A percentile compares a stretch with the other conserved stretches of the same genome.
Evolutionary conservation across 2,888 invertebrate genomes (phyloP).

Genomic region (Apodemia hepburni): DNA sequence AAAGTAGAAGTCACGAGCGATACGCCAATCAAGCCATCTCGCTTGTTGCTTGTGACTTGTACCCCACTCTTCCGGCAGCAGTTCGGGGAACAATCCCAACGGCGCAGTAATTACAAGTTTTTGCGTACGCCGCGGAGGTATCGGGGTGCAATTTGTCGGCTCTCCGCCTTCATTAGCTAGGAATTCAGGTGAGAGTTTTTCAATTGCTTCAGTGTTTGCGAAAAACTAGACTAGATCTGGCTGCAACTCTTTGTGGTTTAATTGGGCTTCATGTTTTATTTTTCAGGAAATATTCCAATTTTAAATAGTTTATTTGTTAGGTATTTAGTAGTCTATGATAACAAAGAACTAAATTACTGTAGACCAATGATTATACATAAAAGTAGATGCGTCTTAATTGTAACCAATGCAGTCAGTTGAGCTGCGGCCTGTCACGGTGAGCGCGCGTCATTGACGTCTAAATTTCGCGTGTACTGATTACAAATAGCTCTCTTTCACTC

Average conservation of each 20-base stretch:
- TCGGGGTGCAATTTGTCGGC: conserved; percentile 12
- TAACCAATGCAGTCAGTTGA: too few relatives aligned
- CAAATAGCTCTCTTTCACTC: too few relatives aligned
- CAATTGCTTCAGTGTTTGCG: conserved; percentile 12
- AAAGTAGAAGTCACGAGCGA: too few relatives aligned
- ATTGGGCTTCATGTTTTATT: background rate
- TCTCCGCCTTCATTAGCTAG: conserved; percentile 11
- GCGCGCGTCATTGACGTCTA: too few relatives aligned
- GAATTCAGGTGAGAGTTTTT: conserved; percentile 14
- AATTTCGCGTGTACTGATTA: too few relatives aligned
- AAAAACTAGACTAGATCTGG: background rate
- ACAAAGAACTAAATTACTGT: too few relatives aligned
- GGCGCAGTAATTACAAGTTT: conserved; percentile 14
- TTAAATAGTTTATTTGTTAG: background rate
- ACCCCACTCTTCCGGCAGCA: background rate
- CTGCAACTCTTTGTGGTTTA: background rate
- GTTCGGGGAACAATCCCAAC: conserved; percentile 15
- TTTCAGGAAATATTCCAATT: background rate
- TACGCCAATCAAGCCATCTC: background rate
- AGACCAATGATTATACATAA: too few relatives aligned
- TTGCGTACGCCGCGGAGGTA: conserved; percentile 14
- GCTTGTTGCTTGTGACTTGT: background rate
- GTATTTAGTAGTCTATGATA: too few relatives aligned
- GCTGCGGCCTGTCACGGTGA: too few relatives aligned
- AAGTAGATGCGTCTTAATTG: too few relatives aligned